Evolutionary conservation across 2,113 vertebrate genomes (phyloP), one percentile per base, ranked within the genome.

Genomic region (Danionella cerebrum): DNA sequence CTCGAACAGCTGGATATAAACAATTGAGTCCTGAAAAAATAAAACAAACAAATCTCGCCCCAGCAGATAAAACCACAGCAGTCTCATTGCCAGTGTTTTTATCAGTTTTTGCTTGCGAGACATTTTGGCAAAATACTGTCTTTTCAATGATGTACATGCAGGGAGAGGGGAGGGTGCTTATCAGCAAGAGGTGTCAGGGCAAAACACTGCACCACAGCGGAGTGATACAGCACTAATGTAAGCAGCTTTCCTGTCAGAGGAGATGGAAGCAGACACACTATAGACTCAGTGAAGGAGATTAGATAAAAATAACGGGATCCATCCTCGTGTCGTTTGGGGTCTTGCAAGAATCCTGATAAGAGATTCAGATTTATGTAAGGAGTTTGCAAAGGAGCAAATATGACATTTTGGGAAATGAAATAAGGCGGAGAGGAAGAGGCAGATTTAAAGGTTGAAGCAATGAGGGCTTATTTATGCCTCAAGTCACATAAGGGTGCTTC

Each of bases 221-320:
- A 65, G 39, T 33, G 85, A 86, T 83, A 82, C 67, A 70, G 76
- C 78, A 66, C 80, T 65, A 76, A 83, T 80, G 76, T 65, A 79
- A 86, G 75, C 69, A 35, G 78, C 72, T 71, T 82, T 84, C 48
- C 44, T 85, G 84, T 86, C 84, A 84, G 65, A 80, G 65, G 63
- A 84, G 78, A 85, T 75, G 81, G 79, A 84, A 82, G 72, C 80
- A 76, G 83, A 84, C 82, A 83, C 72, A 65, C 79, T 85, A 85
- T 85, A 81, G 81, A 76, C 75, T 63, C 25, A 74, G 41, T 19
- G 74, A 65, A 74, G 80, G 80, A 84, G 83, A 87, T 87, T 79
- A 84, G 87, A 89, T 88, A 84, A 83, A 86, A 87, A 85, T 80
- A 86, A 79, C 84, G 70, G 81, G 83, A 86, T 78, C 74, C 67